Evolutionary conservation across 2,888 invertebrate species (phyloP).

Genomic region (Cosmia pyralina): DNA sequence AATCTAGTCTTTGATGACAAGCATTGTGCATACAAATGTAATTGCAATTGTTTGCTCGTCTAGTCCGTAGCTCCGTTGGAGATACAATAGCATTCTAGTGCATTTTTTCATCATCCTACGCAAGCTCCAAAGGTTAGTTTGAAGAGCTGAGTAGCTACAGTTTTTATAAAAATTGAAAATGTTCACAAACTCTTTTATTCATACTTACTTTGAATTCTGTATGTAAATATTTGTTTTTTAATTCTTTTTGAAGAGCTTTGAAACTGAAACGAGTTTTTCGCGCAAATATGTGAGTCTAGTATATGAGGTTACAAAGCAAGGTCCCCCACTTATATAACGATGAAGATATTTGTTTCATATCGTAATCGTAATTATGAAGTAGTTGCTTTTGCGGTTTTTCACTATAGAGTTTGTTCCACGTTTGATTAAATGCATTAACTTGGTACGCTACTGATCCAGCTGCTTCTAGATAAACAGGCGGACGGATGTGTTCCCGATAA

Average conservation of each 20-base stretch:
- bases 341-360: background rate
- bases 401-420: too few relatives aligned
- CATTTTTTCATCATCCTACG: constrained; percentile 1
- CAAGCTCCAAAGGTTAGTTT: constrained; percentile 9
- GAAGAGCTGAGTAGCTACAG: background rate
- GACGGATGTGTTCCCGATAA: too few relatives aligned
- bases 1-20: background rate
- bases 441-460: background rate
- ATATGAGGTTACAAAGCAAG: background rate
- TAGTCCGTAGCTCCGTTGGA: background rate
- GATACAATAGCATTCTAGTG: background rate
- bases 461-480: background rate
- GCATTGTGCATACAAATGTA: constrained; percentile 1
- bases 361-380: background rate
- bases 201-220: constrained; percentile 5
- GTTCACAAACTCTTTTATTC: background rate
- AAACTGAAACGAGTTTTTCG: background rate
- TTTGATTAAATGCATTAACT: background rate
- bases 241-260: background rate
- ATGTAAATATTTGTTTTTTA: background rate
- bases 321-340: too few relatives aligned
- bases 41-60: constrained; percentile 3
- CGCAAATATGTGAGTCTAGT: background rate
- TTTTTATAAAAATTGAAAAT: constrained; percentile 1
- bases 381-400: too few relatives aligned